phyloP scores from a whole-genome alignment of 2,888 invertebrate genomes.

The Rhopalosiphum nymphaeae region DNA sequence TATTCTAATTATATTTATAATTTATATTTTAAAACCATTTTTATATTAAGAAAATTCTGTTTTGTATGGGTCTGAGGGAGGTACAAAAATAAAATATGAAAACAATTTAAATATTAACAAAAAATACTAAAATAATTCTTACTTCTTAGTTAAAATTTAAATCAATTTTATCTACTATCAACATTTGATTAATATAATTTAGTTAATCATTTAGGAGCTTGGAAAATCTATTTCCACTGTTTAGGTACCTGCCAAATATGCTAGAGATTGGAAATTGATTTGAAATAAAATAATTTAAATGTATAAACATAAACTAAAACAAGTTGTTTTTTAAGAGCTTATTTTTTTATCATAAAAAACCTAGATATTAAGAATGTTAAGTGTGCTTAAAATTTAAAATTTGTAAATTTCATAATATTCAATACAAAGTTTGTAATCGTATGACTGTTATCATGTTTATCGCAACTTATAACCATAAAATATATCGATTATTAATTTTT shows the following conservation, averaged over 20 bases:
- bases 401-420: not conserved
- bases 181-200: not conserved
- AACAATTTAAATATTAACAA: too few relatives aligned
- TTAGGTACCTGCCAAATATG: not conserved
- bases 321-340: not conserved
- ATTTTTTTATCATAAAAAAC: not conserved
- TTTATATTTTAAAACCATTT: not conserved
- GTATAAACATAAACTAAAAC: not conserved
- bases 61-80: not conserved
- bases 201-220: not conserved
- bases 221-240: not conserved
- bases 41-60: not conserved
- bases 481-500: constrained; percentile 11
- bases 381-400: not conserved
- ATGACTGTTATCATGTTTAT: constrained; percentile 1
- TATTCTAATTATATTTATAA: not conserved
- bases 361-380: not conserved
- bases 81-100: too few relatives aligned
- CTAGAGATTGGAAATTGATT: not conserved
- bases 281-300: not conserved
- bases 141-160: not conserved
- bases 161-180: not conserved
- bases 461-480: not conserved
- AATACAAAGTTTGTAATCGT: not conserved
- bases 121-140: too few relatives aligned